phyloP scores from a whole-genome alignment of 1,140 invertebrate species.

The Temnothorax longispinosus region DNA sequence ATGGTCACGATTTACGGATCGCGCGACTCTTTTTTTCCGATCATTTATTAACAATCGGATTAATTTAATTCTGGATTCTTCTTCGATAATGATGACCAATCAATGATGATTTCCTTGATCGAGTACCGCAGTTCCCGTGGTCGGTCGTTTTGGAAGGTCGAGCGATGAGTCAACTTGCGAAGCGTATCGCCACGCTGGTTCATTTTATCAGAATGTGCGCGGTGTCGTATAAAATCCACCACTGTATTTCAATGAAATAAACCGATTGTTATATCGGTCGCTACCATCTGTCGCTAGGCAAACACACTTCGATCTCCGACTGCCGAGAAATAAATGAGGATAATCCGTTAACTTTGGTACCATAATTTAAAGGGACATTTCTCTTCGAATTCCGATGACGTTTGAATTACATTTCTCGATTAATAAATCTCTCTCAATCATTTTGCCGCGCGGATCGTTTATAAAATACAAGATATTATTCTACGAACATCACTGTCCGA shows the following conservation, averaged over 20 bases:
- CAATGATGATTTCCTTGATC: background rate
- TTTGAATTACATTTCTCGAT: background rate
- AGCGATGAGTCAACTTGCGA: slow-evolving; percentile 48
- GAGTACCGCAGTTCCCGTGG: background rate
- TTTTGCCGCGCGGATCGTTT: background rate
- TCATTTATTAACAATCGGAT: background rate
- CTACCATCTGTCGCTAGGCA: background rate
- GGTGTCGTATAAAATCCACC: background rate
- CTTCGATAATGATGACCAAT: background rate
- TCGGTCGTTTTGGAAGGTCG: slow-evolving; percentile 50
- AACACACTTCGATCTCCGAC: background rate
- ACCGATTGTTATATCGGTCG: background rate
- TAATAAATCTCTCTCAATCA: background rate
- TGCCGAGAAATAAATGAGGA: background rate
- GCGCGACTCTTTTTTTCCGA: background rate
- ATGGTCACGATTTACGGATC: background rate
- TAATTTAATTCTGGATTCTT: background rate
- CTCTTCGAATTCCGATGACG: background rate
- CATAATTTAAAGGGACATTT: background rate
- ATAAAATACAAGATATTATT: slow-evolving; percentile 1
- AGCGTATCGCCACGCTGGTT: slow-evolving; percentile 24
- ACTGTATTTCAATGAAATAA: background rate
- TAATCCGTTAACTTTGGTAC: background rate
- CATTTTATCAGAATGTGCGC: slow-evolving; percentile 34
- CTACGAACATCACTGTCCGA: slow-evolving; percentile 1